Evolutionary conservation across 2,888 invertebrate genomes (phyloP), one percentile per base, ranked within the genome.

Genomic region (Atethmia centrago): DNA sequence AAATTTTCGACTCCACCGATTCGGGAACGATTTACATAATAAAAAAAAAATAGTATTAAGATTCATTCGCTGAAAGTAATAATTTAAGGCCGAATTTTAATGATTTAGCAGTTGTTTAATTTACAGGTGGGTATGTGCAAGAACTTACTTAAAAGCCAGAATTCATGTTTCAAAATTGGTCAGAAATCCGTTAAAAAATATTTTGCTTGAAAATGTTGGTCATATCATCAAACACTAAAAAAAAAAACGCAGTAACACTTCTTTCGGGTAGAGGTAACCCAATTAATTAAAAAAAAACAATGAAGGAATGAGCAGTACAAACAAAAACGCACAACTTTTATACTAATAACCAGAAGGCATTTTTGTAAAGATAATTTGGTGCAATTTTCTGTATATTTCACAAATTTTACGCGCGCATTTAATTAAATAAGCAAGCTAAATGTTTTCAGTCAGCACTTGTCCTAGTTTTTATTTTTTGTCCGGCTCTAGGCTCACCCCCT

Each of bases 1-100:
- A 74, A 31, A 89, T 80, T 85, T 84, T 80, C 74, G 67, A 77
- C 69, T 77, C 88, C 82, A 74, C 80, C 85, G 88, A 72, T 59
- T 86, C 72, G 82, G 80, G 84, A 82, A 75, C 79, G 68, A 77
- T 66, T 74, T 69, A 69, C 62, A 68, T 47, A 67, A 25, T 42
- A 59, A 76, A 73, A 47, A 59, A 76, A 73, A 47, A 80, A 78
- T 84, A 86, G 78, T 76, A 53, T 67, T 87, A 83, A 83, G 80
- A 72, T 45, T 64, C 28, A 63, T 42, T 31, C 56, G 42, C 53
- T 66, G 25, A 49, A 70, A 56, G 25, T 55, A 77, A 70, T 70
- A 9, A 61, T 68, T 79, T 79, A 61, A 83, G 53, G 49, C 40
- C 64, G 56, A 73, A 31, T 51, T 80, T 36, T 61, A 28, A 74